A percentile compares a stretch with the other conserved stretches of the same genome.
These are phyloP conservation scores for Heliconius cydno DNA, from an alignment of 2,888 invertebrate genomes.

Conservation along the genomic window DNA sequence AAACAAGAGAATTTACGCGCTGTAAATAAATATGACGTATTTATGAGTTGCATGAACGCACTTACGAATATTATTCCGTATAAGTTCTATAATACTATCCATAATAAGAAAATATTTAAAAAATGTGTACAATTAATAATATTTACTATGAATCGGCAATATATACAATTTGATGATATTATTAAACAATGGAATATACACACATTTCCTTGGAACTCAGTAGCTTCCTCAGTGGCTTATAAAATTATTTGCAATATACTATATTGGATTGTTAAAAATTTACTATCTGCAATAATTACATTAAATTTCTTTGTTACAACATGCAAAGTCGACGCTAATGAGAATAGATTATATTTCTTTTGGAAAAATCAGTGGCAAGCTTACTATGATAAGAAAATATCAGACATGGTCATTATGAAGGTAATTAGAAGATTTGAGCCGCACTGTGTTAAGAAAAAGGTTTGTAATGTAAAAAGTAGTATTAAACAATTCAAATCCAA, in stretches of 20 bases:
- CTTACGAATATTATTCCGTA: conserved; percentile 66
- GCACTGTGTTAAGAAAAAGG: conserved; percentile 60
- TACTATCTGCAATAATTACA: conserved; percentile 69
- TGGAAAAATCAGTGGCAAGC: conserved; percentile 77
- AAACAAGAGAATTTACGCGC: conserved; percentile 50
- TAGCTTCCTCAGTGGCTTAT: conserved; percentile 45
- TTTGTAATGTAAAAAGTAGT: conserved; percentile 56
- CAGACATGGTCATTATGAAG: conserved; percentile 62
- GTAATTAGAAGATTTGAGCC: conserved; percentile 61
- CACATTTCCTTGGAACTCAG: conserved; percentile 58
- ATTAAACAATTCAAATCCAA: conserved; percentile 57
- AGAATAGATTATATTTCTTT: conserved; percentile 74
- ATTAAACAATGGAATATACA: conserved; percentile 66
- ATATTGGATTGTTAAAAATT: conserved; percentile 64
- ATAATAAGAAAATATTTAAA: conserved; percentile 67
- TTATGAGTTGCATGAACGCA: conserved; percentile 58
- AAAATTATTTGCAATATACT: conserved; percentile 57
- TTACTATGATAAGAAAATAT: conserved; percentile 70
- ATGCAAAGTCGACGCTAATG: conserved; percentile 71
- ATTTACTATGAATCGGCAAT: conserved; percentile 73
- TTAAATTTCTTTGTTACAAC: conserved; percentile 77
- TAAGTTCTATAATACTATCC: conserved; percentile 61
- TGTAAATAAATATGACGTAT: conserved; percentile 62
- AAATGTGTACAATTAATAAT: conserved; percentile 59
- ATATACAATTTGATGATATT: conserved; percentile 57